Conservation (phyloP, 64 coral and sea anemone genomes). For the Trachythela sp. region DNA sequence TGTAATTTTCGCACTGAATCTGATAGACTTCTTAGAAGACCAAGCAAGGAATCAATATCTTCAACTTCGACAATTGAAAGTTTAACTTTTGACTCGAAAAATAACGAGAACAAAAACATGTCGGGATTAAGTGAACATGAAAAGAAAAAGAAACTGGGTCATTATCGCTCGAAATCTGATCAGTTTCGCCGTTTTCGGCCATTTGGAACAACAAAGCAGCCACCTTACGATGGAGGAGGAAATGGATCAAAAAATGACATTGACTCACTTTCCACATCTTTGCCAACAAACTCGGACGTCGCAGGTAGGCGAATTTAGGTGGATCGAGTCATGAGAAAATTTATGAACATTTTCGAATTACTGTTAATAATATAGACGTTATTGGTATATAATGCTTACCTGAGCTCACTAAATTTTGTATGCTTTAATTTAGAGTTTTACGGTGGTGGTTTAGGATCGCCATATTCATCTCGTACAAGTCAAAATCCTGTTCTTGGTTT, state of each 20-base stretch:
- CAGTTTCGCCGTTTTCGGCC: constrained; percentile 1
- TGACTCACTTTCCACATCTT: not conserved
- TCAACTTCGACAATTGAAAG: not conserved
- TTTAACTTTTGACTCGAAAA: not conserved
- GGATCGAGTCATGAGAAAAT: not conserved
- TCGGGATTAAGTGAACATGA: not conserved
- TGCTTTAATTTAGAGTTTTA: not conserved
- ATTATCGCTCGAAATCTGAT: constrained; percentile 10
- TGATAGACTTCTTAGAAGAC: not conserved
- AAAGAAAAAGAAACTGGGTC: constrained; percentile 17
- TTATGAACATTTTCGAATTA: too few relatives aligned
- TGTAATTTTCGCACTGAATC: not conserved
- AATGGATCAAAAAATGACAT: not conserved
- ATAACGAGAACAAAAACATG: not conserved
- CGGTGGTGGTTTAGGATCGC: not conserved
- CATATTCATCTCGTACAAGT: not conserved
- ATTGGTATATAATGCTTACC: too few relatives aligned
- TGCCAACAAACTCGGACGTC: not conserved
- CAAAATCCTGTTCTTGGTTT: constrained; percentile 20
- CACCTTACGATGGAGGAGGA: not conserved
- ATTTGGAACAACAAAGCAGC: not conserved
- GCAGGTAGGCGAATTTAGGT: not conserved
- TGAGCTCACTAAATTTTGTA: too few relatives aligned
- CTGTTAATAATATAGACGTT: too few relatives aligned
- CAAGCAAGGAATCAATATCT: not conserved